Evolutionary conservation across 2,113 vertebrate species (phyloP).

Genomic region (Lophius piscatorius): DNA sequence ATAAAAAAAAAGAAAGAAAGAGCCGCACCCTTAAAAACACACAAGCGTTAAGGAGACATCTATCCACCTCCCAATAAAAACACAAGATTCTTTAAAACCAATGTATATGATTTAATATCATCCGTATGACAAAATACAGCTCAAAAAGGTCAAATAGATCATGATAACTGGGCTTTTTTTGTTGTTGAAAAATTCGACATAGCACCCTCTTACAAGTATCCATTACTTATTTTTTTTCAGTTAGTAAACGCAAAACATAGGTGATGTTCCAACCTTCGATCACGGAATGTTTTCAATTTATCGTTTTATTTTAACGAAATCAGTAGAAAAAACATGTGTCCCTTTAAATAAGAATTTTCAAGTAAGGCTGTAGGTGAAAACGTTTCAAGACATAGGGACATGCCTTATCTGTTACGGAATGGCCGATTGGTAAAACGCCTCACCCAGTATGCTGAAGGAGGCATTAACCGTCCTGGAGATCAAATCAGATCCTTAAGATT

Average conservation of each 20-base stretch:
- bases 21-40: constrained; percentile 27
- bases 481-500: constrained; percentile 35
- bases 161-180: no score
- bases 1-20: background rate
- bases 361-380: background rate
- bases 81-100: background rate
- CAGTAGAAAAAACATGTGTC: no score
- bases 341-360: background rate
- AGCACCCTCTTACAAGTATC: no score
- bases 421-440: background rate
- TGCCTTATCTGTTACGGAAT: background rate
- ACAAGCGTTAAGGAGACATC: background rate
- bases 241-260: background rate
- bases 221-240: no score
- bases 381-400: background rate
- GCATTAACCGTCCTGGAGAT: constrained; percentile 6
- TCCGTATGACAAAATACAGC: background rate
- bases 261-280: no score
- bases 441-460: background rate
- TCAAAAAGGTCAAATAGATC: no score
- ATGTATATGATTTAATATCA: background rate
- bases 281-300: no score
- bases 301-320: no score
- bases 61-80: background rate
- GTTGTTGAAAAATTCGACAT: no score